A percentile compares a stretch with the other conserved stretches of the same genome.
Conservation (phyloP, 1,140 invertebrate species). For the Danaus melanippus region DNA sequence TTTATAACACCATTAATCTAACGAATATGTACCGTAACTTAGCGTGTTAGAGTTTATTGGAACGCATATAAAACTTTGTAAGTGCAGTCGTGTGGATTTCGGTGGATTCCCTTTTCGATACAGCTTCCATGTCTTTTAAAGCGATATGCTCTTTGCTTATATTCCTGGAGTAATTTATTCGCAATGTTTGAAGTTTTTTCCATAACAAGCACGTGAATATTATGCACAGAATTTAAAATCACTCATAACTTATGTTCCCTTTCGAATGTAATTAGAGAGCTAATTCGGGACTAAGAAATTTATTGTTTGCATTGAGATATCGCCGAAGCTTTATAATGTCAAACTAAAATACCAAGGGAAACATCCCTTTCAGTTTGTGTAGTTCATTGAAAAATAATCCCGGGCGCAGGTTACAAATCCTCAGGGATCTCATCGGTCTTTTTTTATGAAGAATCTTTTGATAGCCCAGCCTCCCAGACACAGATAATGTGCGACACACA, state of each 20-base stretch:
- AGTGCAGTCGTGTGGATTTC: constrained; percentile 5
- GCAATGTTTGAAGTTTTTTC: no score
- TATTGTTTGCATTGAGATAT: no score
- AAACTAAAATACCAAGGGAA: constrained; percentile 3
- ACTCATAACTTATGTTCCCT: no score
- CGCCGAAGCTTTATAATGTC: no score
- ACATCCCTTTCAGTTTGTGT: constrained; percentile 10
- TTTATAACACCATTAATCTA: not conserved
- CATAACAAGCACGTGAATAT: no score
- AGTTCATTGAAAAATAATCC: constrained; percentile 49
- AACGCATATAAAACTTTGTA: constrained; percentile 1
- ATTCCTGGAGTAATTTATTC: no score
- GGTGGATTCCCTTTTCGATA: constrained; percentile 1
- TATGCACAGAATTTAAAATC: no score
- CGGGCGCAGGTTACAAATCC: constrained; percentile 40
- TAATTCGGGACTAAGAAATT: no score
- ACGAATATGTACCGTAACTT: not conserved
- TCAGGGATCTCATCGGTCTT: constrained; percentile 44
- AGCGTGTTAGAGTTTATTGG: constrained; percentile 8
- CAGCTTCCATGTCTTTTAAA: not conserved
- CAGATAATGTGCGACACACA: constrained; percentile 42
- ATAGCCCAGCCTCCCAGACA: constrained; percentile 37
- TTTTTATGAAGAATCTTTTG: constrained; percentile 65
- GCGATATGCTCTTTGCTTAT: no score
- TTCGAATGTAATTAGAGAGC: no score